Base-by-base conservation (phyloP, 2,113 vertebrate genomes). In the Hypomesus transpacificus region DNA sequence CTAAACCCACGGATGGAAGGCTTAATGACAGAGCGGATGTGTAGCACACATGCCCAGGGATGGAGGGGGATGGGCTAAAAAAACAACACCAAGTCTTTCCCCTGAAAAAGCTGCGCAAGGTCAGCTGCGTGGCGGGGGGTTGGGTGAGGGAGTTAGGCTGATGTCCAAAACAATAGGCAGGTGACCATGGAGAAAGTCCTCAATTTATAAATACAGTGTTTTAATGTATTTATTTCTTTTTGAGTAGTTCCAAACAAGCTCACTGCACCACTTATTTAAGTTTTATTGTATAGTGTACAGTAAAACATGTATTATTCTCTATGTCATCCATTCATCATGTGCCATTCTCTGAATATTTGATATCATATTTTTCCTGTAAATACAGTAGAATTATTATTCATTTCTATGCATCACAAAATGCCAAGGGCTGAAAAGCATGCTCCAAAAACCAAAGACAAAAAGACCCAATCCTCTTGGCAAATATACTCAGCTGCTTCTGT, bases 401-500 rank as follows among this genome's bases (percentile, higher is more conserved):
- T 46, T 46, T 46, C 39, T 46, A 46, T 46, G 39, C 39, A 46
- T 46, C 2, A 46, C 24, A 46, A 46, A 46, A 46, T 46, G 9
- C 39, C 39, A 46, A 9, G 39, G 39, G 39, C 13, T 46, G 13
- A 46, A 46, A 46, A 9, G 39, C 39, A 13, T 46, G 39, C 39
- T 46, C 39, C 8, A 11, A 46, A 46, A 46, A 46, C 39, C 7
- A 9, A 46, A 46, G 4, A 46, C 39, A 46, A 82, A 84, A 87
- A 53, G 85, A 86, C 86, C 85, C 90, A 92, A 92, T 94, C 90
- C 87, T 84, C 80, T 86, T 76, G 88, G 91, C 82, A 88, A 92
- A 90, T 91, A 91, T 88, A 92, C 89, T 89, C 93, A 94, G 90
- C 92, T 94, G 94, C 90, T 88, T 85, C 82, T 75, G 83, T 58